Percentiles rank a stretch among this genome's conserved stretches.
Evolutionary conservation across 2,113 vertebrate genomes (phyloP).

Genomic region (Uropsilus gracilis): DNA sequence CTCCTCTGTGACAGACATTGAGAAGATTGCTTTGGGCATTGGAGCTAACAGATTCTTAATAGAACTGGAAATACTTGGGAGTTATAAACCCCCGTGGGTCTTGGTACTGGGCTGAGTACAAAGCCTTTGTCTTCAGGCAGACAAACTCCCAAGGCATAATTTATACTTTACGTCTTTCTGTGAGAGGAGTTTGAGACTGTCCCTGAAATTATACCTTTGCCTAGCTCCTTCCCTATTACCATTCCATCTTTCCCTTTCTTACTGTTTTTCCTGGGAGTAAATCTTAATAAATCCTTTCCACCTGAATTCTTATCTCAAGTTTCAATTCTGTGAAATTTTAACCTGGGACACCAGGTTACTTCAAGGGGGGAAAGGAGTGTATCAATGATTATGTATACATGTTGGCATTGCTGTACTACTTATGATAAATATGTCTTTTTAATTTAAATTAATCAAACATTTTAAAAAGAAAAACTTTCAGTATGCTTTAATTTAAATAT

Average conservation of each 20-base stretch:
- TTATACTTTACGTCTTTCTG: neutral
- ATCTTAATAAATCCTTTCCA: neutral
- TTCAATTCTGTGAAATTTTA: neutral
- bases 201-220: neutral
- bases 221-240: neutral
- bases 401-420: neutral
- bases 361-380: neutral
- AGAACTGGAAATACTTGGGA: neutral
- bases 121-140: neutral
- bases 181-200: neutral
- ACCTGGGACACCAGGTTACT: neutral
- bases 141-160: neutral
- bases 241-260: neutral
- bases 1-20: neutral
- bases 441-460: neutral
- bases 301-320: neutral
- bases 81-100: neutral
- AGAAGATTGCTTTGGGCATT: neutral
- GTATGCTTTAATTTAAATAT: neutral
- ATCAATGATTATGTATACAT: neutral
- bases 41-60: neutral
- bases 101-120: neutral
- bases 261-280: neutral
- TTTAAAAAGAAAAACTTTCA: neutral
- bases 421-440: slow-evolving; percentile 6